These are phyloP conservation scores for Dallia pectoralis DNA, from an alignment of 2,797 vertebrate species.

Conservation along the genomic window DNA sequence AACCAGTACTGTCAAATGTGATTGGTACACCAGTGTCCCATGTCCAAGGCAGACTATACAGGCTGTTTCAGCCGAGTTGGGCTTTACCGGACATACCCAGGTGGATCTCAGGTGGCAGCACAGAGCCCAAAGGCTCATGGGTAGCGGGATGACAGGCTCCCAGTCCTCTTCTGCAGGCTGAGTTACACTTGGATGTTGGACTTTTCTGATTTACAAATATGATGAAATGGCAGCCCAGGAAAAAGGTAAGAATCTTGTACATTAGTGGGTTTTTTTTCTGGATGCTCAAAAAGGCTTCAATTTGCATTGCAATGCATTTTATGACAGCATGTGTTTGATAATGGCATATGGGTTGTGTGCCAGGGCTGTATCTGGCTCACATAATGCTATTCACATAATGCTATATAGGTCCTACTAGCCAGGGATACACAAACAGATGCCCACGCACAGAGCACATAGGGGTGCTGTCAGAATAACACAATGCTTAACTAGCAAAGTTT, in stretches of 20 bases:
- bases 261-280: conserved; percentile 2
- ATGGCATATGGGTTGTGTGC: background rate
- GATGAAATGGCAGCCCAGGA: conserved; percentile 93
- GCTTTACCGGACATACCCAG: background rate
- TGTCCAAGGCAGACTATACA: background rate
- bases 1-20: background rate
- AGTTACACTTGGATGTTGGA: conserved; percentile 74
- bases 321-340: background rate
- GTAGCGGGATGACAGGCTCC: conserved; percentile 59
- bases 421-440: too few relatives aligned
- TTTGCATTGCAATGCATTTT: background rate
- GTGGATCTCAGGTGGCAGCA: conserved; percentile 3
- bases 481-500: too few relatives aligned
- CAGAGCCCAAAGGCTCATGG: conserved; percentile 36
- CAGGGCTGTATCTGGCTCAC: background rate
- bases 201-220: conserved; percentile 81
- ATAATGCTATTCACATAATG: background rate
- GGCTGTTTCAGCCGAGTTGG: background rate
- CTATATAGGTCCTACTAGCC: too few relatives aligned
- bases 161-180: conserved; percentile 50
- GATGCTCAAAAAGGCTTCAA: background rate
- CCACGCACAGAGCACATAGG: too few relatives aligned
- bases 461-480: too few relatives aligned
- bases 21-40: background rate
- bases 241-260: conserved; percentile 72